Evolutionary conservation across 2,797 vertebrate species (phyloP).

Genomic region (Thunnus albacares): DNA sequence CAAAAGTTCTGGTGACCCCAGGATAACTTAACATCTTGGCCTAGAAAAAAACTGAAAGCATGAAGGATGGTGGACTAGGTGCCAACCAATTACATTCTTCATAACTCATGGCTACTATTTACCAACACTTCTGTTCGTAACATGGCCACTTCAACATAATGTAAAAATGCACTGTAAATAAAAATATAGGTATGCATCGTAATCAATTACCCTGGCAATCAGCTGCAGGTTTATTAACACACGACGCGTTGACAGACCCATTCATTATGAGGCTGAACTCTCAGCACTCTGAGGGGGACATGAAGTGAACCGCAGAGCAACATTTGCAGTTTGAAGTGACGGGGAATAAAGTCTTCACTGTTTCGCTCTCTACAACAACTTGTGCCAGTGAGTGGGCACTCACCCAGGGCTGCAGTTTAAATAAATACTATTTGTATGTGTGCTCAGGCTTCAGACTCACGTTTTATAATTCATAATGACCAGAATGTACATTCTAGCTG

Average conservation of each 20-base stretch:
- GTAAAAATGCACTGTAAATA: conserved; percentile 31
- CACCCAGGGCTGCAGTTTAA: conserved; percentile 73
- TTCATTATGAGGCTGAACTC: conserved; percentile 65
- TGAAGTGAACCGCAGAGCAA: conserved; percentile 60
- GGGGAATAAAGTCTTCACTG: conserved; percentile 81
- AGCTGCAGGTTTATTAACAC: conserved; percentile 42
- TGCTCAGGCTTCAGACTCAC: conserved; percentile 68
- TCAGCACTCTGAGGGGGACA: conserved; percentile 56
- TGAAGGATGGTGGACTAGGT: conserved; percentile 5
- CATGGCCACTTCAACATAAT: not conserved
- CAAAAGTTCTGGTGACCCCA: not conserved
- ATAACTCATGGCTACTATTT: conserved; percentile 11
- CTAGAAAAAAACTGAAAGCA: conserved; percentile 2
- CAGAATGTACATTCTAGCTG: conserved; percentile 59
- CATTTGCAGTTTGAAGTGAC: conserved; percentile 65
- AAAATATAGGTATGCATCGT: conserved; percentile 30
- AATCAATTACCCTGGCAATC: conserved; percentile 44
- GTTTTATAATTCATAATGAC: conserved; percentile 75
- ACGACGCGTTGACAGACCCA: conserved; percentile 50
- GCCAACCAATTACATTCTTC: conserved; percentile 17
- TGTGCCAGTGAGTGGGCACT: conserved; percentile 71
- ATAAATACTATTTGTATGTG: conserved; percentile 78
- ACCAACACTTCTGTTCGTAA: not conserved
- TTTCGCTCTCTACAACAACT: conserved; percentile 61
- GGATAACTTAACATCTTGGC: not conserved